Conservation (phyloP, 2,888 invertebrate species). For the Cerastoderma edule region DNA sequence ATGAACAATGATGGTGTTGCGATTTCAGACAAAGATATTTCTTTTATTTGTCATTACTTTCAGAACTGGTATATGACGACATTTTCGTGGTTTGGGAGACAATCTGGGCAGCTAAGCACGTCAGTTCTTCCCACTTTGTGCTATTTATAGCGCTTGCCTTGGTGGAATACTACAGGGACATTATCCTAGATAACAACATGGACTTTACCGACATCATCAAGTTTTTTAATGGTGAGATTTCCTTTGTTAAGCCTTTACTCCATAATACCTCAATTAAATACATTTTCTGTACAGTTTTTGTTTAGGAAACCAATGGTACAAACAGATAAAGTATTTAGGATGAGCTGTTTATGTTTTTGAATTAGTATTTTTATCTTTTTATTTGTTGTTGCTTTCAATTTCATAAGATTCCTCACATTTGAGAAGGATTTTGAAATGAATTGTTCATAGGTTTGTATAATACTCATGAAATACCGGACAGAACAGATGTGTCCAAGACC, state of each 20-base stretch:
- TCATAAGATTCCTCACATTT: no score
- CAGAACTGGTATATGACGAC: constrained; percentile 95
- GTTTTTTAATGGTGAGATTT: constrained; percentile 94
- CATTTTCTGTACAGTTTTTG: background rate
- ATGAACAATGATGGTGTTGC: no score
- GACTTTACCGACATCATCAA: constrained; percentile 99
- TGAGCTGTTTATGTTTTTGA: no score
- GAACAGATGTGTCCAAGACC: no score
- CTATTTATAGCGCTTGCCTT: constrained; percentile 96
- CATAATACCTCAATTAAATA: no score
- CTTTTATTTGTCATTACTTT: constrained; percentile 39
- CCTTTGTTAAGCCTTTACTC: background rate
- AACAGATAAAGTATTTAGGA: no score
- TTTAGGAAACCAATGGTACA: background rate
- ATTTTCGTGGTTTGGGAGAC: constrained; percentile 97
- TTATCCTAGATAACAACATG: constrained; percentile 97
- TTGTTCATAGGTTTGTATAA: no score
- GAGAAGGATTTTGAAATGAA: no score
- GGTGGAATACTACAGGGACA: constrained; percentile 96
- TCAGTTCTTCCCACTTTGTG: constrained; percentile 94
- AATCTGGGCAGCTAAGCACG: constrained; percentile 96
- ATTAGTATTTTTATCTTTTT: no score
- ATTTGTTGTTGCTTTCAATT: no score
- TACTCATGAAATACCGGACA: no score
- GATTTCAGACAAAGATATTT: background rate